A percentile compares a stretch with the other conserved stretches of the same genome.
Evolutionary conservation across 2,797 vertebrate genomes (phyloP).

Genomic region (Hylomyscus alleni): DNA sequence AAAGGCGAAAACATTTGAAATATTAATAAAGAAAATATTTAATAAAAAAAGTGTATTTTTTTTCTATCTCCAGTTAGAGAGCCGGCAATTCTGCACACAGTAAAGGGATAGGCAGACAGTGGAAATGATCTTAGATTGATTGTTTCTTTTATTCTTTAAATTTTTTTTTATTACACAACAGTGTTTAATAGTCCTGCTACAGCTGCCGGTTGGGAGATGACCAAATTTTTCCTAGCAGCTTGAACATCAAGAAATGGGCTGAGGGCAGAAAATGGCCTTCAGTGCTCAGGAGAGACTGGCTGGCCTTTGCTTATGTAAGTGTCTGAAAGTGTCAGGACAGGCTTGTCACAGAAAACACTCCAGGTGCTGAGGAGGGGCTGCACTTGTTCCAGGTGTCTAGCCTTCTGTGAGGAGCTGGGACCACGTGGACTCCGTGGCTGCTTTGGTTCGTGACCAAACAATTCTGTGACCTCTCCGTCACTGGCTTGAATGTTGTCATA

Average conservation of each 20-base stretch:
- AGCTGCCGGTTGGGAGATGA: conserved; percentile 26
- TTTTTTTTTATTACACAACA: conserved; percentile 29
- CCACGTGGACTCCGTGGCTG: neutral
- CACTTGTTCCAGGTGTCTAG: neutral
- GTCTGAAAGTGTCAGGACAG: neutral
- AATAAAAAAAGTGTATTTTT: no score
- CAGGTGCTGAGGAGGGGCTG: neutral
- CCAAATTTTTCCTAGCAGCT: conserved; percentile 42
- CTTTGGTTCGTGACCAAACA: conserved; percentile 43
- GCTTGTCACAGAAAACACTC: conserved; percentile 54
- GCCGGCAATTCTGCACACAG: no score
- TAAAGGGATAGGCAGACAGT: no score
- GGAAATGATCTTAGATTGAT: neutral
- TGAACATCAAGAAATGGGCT: neutral
- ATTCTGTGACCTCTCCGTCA: neutral
- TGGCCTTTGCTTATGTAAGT: conserved; percentile 10
- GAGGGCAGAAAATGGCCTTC: neutral
- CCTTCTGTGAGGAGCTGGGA: neutral
- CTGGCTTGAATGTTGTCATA: neutral
- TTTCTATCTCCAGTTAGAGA: neutral
- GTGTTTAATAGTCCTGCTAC: neutral
- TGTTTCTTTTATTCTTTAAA: neutral
- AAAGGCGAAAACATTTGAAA: no score
- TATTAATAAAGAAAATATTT: no score
- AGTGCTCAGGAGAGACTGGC: neutral